Evolutionary conservation across 2,797 vertebrate genomes (phyloP), one percentile per base, ranked within the genome.

Genomic region (Chelmon rostratus): DNA sequence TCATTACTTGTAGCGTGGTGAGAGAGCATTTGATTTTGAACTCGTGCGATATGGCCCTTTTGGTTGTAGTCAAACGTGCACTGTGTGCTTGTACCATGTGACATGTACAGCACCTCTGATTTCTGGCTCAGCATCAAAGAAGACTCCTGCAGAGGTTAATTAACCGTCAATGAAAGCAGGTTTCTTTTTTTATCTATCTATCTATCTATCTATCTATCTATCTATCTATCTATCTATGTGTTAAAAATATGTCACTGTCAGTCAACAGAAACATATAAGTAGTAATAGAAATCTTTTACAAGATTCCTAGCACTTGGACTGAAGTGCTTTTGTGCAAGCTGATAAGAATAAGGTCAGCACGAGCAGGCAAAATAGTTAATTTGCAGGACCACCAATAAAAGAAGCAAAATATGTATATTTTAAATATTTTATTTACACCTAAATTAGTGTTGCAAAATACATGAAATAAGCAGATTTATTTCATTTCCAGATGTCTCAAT

Each of bases 1-100:
- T 90, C 91, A 93, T 94, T 93, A 93, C 86, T 88, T 85, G 85
- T 76, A 85, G 79, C 73, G 61, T 31, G 59, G 76, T 23, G 50
- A 62, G 77, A 62, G 77, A 82, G 83, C 71, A 80, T 91, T 92
- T 92, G 78, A 91, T 87, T 91, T 86, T 61, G 52, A 79, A 64
- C 67, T 74, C 33, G 12, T 4, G 46, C 47, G 16, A 61, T 78
- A 13, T 64, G 67, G 68, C 53, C 52, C 61, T 87, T 81, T 42
- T 79, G 84, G 65, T 83, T 82, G 70, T 64, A 58, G 87, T 86
- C 28, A 79, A 79, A 85, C 80, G 76, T 74, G 66, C 23, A 64
- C 38, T 1, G 5, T 67, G 56, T 50, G 68, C 53, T 82, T 12
- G 35, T 35, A 38, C 31, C 54, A 66, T 78, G 87, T 62, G 56